A percentile compares a stretch with the other conserved stretches of the same genome.
Conservation (phyloP, 2,797 vertebrate genomes). For the Takifugu ocellatus region DNA sequence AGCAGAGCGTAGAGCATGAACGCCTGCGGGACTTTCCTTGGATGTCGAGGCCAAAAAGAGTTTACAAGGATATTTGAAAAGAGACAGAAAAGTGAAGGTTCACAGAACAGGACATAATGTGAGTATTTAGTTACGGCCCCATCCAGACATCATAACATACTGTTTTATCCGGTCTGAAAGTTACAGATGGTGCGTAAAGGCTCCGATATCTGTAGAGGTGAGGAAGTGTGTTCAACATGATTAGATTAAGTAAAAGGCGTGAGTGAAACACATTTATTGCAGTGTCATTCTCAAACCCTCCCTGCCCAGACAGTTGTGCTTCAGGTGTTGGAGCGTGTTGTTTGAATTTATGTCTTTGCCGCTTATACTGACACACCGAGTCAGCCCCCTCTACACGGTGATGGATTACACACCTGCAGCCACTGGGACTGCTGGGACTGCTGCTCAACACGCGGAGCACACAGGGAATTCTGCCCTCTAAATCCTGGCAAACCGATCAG, state of each 20-base stretch:
- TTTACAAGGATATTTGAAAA: constrained; percentile 47
- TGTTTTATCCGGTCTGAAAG: neutral
- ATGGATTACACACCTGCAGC: constrained; percentile 72
- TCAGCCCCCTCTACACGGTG: constrained; percentile 56
- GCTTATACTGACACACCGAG: constrained; percentile 50
- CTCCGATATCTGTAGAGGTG: no score
- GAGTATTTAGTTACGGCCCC: constrained; percentile 2
- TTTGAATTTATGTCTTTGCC: constrained; percentile 49
- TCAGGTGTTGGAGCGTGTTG: constrained; percentile 28
- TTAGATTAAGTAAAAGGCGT: no score
- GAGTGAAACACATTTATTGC: no score
- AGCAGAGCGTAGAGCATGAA: constrained; percentile 58
- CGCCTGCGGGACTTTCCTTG: constrained; percentile 56
- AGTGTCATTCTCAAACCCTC: neutral
- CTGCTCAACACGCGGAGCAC: constrained; percentile 44
- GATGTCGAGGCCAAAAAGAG: constrained; percentile 45
- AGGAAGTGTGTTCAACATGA: no score
- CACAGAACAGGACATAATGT: constrained; percentile 16
- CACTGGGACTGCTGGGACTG: constrained; percentile 46
- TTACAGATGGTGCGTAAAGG: no score
- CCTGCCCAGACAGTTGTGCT: constrained; percentile 15
- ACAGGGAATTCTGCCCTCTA: constrained; percentile 44
- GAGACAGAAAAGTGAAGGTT: constrained; percentile 33
- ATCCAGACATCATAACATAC: neutral
- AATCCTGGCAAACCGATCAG: constrained; percentile 48